Evolutionary conservation across 2,113 vertebrate genomes (phyloP).

Genomic region (Promerops cafer): DNA sequence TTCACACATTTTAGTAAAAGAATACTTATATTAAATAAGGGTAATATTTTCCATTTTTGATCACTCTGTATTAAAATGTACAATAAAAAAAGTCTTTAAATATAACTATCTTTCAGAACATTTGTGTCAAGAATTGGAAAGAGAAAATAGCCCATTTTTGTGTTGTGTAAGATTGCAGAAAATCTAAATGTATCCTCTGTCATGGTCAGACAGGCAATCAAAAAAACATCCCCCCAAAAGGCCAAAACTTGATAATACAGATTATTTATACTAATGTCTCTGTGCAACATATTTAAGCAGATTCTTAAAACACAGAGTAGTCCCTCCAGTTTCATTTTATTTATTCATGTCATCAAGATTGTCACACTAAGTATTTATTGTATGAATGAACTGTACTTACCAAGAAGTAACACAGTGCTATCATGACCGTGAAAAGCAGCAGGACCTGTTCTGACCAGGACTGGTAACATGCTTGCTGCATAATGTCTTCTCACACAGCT

Average conservation of each 20-base stretch:
- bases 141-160: background rate
- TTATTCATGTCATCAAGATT: background rate
- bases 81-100: background rate
- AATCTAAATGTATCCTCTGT: background rate
- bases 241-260: background rate
- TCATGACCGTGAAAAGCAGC: background rate
- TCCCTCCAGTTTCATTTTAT: background rate
- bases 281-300: background rate
- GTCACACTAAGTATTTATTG: background rate
- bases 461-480: background rate
- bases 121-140: background rate
- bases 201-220: background rate
- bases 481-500: background rate
- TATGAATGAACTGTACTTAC: background rate
- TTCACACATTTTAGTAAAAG: background rate
- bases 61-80: background rate
- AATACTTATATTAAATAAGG: background rate
- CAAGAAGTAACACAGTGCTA: background rate
- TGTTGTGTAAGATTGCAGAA: background rate
- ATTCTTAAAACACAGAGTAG: background rate
- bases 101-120: background rate
- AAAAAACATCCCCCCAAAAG: fast-evolving
- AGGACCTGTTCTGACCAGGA: background rate
- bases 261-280: background rate
- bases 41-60: background rate